Evolutionary conservation across 2,888 invertebrate genomes (phyloP).

Genomic region (Melangyna quadrimaculata): DNA sequence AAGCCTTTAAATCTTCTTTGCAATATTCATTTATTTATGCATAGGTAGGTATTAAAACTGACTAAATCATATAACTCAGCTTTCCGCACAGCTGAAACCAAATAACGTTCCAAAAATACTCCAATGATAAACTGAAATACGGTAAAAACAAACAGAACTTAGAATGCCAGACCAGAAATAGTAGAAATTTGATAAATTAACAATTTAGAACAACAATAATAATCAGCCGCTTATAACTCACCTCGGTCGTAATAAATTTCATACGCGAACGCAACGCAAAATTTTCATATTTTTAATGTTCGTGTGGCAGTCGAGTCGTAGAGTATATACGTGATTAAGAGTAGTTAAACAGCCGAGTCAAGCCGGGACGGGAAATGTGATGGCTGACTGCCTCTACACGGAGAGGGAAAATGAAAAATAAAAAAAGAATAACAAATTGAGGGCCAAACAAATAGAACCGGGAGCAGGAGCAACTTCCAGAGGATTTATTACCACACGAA

Average conservation of each 20-base stretch:
- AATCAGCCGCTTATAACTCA: constrained; percentile 59
- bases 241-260: constrained; percentile 56
- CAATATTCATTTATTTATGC: background rate
- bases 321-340: constrained; percentile 64
- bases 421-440: constrained; percentile 10
- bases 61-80: background rate
- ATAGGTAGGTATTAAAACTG: background rate
- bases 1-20: background rate
- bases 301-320: constrained; percentile 40
- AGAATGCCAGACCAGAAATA: background rate
- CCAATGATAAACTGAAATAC: background rate
- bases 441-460: constrained; percentile 49
- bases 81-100: background rate
- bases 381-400: background rate
- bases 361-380: constrained; percentile 23
- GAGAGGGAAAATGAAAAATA: background rate
- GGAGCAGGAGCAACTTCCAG: constrained; percentile 49
- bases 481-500: constrained; percentile 60
- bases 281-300: constrained; percentile 36
- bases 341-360: constrained; percentile 44
- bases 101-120: background rate
- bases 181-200: constrained; percentile 62
- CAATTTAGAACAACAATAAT: constrained; percentile 53
- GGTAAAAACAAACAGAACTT: background rate
- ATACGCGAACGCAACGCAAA: constrained; percentile 52